A percentile compares a stretch with the other conserved stretches of the same genome.
phyloP scores from a whole-genome alignment of 1,140 invertebrate species.

The Drosophila trapezifrons region DNA sequence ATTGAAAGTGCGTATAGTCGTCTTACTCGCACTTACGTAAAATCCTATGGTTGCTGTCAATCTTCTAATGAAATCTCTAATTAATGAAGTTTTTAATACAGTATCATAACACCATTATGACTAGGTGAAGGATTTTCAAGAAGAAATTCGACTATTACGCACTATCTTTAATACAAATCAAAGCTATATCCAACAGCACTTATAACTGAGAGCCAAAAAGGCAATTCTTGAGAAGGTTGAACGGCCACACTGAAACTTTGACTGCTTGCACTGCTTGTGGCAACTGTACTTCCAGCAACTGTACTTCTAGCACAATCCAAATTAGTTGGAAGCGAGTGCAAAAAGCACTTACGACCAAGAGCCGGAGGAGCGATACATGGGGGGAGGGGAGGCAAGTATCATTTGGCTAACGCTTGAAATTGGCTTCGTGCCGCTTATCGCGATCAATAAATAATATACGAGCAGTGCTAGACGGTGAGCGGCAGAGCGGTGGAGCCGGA shows the following conservation, averaged over 20 bases:
- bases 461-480: slow-evolving; percentile 51
- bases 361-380: background rate
- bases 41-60: no score
- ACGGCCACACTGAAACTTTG: background rate
- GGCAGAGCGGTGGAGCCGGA: slow-evolving; percentile 6
- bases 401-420: slow-evolving; percentile 77
- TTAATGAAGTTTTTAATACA: no score
- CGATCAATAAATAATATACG: slow-evolving; percentile 83
- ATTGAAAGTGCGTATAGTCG: no score
- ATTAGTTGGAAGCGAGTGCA: slow-evolving; percentile 44
- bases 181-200: background rate
- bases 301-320: slow-evolving; percentile 18
- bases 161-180: background rate
- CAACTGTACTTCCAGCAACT: slow-evolving; percentile 15
- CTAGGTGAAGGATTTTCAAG: no score
- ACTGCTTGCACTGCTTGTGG: no score
- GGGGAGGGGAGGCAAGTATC: slow-evolving; percentile 47
- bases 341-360: slow-evolving; percentile 62
- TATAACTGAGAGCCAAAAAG: background rate
- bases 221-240: background rate
- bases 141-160: no score
- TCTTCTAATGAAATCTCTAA: no score
- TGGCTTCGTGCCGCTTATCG: slow-evolving; percentile 82
- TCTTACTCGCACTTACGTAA: no score
- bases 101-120: no score